Evolutionary conservation across 1,140 invertebrate species (phyloP).

Genomic region (Drosophila sulfurigaster): DNA sequence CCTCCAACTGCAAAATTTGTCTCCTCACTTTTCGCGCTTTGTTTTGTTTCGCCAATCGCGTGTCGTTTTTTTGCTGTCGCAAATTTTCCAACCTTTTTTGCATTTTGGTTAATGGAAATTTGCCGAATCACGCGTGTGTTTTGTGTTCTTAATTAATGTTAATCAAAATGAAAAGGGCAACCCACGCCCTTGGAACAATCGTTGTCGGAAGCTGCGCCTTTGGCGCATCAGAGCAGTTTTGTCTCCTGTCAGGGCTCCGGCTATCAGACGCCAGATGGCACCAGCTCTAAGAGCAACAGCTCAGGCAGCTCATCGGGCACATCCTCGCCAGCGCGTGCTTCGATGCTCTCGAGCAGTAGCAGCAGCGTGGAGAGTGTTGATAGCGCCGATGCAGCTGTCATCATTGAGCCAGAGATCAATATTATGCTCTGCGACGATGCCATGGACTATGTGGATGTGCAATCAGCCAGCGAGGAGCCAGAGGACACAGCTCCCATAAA

Average conservation of each 20-base stretch:
- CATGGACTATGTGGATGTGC: conserved; percentile 67
- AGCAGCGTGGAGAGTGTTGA: conserved; percentile 61
- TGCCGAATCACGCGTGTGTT: conserved; percentile 59
- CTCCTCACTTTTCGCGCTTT: background rate
- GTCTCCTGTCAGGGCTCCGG: conserved; percentile 87
- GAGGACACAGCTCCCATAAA: background rate
- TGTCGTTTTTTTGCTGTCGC: conserved; percentile 31
- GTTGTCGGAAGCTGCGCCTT: conserved; percentile 82
- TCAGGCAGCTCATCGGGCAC: conserved; percentile 59
- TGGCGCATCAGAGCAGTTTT: conserved; percentile 86
- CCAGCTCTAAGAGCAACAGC: conserved; percentile 69
- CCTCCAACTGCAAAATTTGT: background rate
- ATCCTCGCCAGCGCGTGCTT: conserved; percentile 68
- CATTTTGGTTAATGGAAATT: conserved; percentile 64
- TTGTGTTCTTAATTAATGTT: conserved; percentile 34
- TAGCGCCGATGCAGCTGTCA: conserved; percentile 69
- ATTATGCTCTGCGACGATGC: conserved; percentile 59
- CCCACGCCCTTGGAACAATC: conserved; percentile 61
- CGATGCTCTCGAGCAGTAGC: conserved; percentile 52
- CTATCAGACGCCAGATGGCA: conserved; percentile 86
- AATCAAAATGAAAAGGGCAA: conserved; percentile 45
- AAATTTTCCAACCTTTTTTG: conserved; percentile 51
- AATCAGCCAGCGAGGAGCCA: conserved; percentile 69
- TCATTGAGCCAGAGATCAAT: conserved; percentile 71
- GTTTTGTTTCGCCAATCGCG: background rate